A percentile compares a stretch with the other conserved stretches of the same genome.
Conservation (phyloP, 2,113 vertebrate genomes). For the Chaetops frenatus region DNA sequence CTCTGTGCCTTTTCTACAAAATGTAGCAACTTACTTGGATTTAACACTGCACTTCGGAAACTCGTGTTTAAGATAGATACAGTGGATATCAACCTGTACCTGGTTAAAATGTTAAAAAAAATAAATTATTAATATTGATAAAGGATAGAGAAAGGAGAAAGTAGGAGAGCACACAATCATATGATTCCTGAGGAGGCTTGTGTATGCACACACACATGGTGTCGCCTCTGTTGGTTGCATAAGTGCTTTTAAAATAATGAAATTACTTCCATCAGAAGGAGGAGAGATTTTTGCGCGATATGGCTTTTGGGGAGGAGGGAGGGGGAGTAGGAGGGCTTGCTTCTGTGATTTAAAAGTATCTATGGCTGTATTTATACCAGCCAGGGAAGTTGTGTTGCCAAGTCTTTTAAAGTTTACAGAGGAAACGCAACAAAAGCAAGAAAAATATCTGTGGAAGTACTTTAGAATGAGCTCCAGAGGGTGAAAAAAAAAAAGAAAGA, state of each 20-base stretch:
- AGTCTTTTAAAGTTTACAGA: slow-evolving; percentile 35
- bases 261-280: slow-evolving; percentile 62
- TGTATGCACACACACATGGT: neutral
- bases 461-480: slow-evolving; percentile 32
- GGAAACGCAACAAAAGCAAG: slow-evolving; percentile 38
- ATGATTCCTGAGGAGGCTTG: neutral
- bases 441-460: slow-evolving; percentile 31
- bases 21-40: neutral
- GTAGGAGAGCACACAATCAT: neutral
- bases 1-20: neutral
- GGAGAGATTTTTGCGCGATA: slow-evolving; percentile 43
- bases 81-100: neutral
- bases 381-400: slow-evolving; percentile 18
- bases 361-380: slow-evolving; percentile 26
- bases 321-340: neutral
- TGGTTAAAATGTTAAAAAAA: neutral
- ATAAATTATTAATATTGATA: neutral
- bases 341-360: slow-evolving; percentile 43
- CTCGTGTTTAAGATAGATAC: neutral
- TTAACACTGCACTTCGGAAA: neutral
- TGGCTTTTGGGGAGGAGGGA: neutral
- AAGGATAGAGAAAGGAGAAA: neutral
- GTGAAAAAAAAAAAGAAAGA: neutral
- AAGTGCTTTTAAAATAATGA: slow-evolving; percentile 69
- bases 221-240: slow-evolving; percentile 19